These are phyloP conservation scores for Poecilia velifera DNA, from an alignment of 2,797 vertebrate species.

Conservation along the genomic window DNA sequence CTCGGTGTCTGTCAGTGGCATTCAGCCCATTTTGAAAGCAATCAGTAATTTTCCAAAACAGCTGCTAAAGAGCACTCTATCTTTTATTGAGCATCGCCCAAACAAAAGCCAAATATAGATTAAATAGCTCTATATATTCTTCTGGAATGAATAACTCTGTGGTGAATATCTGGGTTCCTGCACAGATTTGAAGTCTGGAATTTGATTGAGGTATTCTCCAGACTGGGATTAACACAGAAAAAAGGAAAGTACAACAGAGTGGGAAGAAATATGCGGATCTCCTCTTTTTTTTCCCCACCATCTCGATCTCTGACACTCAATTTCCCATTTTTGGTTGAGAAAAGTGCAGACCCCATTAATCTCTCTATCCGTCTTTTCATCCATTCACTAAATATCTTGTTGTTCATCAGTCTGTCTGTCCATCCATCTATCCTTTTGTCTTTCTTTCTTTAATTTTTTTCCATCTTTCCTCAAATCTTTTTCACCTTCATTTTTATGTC, in stretches of 20 bases:
- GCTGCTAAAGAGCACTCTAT: slow-evolving; percentile 8
- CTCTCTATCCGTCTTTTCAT: neutral
- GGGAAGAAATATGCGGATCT: neutral
- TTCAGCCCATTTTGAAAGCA: slow-evolving; percentile 6
- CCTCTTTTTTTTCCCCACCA: neutral
- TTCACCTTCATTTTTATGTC: neutral
- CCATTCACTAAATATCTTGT: neutral
- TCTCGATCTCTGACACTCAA: neutral
- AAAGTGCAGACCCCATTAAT: neutral
- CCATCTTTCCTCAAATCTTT: neutral
- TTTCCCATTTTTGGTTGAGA: neutral
- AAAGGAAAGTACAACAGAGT: neutral
- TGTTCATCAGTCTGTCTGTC: neutral
- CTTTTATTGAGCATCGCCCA: slow-evolving; percentile 14
- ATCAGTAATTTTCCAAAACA: slow-evolving; percentile 13
- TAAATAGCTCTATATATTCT: neutral
- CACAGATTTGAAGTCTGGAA: neutral
- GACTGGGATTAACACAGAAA: no score
- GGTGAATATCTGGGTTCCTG: neutral
- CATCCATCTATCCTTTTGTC: neutral
- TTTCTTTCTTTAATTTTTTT: neutral
- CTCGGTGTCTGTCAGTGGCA: neutral
- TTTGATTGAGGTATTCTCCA: neutral
- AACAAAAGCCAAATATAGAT: slow-evolving; percentile 20
- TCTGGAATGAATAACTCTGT: neutral